phyloP scores from a whole-genome alignment of 2,113 vertebrate genomes.

The Serranochromis macrocephalus region DNA sequence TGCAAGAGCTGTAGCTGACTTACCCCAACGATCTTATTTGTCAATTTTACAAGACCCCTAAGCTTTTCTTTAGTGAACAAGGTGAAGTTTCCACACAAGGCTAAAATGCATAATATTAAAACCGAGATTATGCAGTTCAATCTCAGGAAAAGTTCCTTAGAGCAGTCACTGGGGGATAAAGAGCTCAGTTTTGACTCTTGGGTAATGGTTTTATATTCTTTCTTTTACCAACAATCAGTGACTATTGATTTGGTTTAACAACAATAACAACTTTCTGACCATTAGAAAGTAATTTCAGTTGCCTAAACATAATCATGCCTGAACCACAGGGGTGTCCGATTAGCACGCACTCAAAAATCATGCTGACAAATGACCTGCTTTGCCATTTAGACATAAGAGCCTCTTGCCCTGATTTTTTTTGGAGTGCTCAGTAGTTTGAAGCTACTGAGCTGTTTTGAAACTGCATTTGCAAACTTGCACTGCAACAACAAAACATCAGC shows the following conservation, averaged over 20 bases:
- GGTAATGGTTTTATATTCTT: not conserved
- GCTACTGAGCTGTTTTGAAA: not conserved
- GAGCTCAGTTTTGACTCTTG: not conserved
- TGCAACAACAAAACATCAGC: not conserved
- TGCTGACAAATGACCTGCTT: not conserved
- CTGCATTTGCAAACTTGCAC: not conserved
- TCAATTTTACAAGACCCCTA: constrained; percentile 6
- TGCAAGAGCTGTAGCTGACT: constrained; percentile 6
- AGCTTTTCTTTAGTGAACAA: not conserved
- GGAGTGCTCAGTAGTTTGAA: not conserved
- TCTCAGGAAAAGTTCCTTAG: not conserved
- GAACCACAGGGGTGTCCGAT: not conserved
- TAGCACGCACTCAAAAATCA: not conserved
- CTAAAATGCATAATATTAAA: not conserved
- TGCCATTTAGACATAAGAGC: not conserved
- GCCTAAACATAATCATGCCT: not conserved
- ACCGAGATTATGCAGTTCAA: not conserved
- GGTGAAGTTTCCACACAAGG: not conserved
- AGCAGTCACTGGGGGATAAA: not conserved
- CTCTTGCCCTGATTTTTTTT: not conserved
- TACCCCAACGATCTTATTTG: constrained; percentile 22
- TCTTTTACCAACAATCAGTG: not conserved
- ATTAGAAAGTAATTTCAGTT: not conserved
- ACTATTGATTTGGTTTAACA: not conserved
- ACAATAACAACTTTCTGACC: not conserved